Evolutionary conservation across 2,797 vertebrate genomes (phyloP).

Genomic region (Microctenopoma lineatum): DNA sequence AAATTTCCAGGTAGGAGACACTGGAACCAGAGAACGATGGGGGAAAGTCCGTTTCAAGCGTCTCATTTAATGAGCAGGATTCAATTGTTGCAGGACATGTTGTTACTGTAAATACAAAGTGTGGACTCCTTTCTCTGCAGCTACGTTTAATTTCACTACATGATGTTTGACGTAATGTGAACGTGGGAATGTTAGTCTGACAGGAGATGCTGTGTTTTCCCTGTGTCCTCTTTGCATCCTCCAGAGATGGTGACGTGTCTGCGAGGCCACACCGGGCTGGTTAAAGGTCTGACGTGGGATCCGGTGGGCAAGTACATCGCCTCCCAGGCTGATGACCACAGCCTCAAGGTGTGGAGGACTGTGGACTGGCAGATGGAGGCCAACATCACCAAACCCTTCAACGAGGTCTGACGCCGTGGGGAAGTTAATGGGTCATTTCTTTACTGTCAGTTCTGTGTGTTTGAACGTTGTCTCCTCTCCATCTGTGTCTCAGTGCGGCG

Average conservation of each 20-base stretch:
- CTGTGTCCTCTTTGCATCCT: background rate
- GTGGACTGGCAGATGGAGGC: slow-evolving; percentile 99
- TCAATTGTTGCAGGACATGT: too few relatives aligned
- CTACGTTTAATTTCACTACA: too few relatives aligned
- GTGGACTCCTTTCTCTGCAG: too few relatives aligned
- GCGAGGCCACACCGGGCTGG: slow-evolving; percentile 95
- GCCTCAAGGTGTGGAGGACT: slow-evolving; percentile 97
- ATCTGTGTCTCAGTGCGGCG: slow-evolving; percentile 87
- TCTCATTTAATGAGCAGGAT: too few relatives aligned
- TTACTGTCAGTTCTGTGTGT: background rate
- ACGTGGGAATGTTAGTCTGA: too few relatives aligned
- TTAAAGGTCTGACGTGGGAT: slow-evolving; percentile 98
- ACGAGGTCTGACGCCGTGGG: slow-evolving; percentile 74
- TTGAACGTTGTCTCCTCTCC: background rate
- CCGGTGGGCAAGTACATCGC: slow-evolving; percentile 98
- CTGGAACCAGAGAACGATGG: too few relatives aligned
- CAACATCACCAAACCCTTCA: slow-evolving; percentile 98
- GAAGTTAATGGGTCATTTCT: too few relatives aligned
- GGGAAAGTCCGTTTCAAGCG: too few relatives aligned
- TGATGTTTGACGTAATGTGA: too few relatives aligned
- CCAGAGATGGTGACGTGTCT: slow-evolving; percentile 94
- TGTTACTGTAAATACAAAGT: too few relatives aligned
- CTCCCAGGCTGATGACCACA: slow-evolving; percentile 97
- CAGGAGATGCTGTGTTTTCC: too few relatives aligned
- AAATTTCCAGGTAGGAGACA: slow-evolving; percentile 92